A percentile compares a stretch with the other conserved stretches of the same genome.
These are phyloP conservation scores for Pachymerium ferrugineum DNA, from an alignment of 2,888 invertebrate genomes.

Conservation along the genomic window DNA sequence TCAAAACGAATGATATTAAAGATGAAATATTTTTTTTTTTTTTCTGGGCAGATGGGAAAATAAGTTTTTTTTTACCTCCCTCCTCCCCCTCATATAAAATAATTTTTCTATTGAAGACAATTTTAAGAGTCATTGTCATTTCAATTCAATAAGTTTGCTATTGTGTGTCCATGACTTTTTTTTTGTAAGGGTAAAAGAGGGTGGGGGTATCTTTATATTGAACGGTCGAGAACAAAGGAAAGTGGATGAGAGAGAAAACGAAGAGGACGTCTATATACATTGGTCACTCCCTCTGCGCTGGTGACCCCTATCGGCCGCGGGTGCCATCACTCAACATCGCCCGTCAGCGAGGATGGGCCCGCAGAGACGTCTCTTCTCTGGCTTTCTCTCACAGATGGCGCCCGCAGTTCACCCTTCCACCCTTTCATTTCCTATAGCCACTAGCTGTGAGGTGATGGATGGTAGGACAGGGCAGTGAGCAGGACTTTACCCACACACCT, in stretches of 20 bases:
- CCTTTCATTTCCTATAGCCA: slow-evolving; percentile 25
- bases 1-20: neutral
- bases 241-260: slow-evolving; percentile 1
- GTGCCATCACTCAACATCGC: slow-evolving; percentile 27
- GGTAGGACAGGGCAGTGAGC: slow-evolving; percentile 8
- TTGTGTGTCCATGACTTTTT: neutral
- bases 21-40: neutral
- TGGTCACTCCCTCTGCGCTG: slow-evolving; percentile 22
- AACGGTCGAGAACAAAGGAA: slow-evolving; percentile 10
- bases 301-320: slow-evolving; percentile 21
- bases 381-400: slow-evolving; percentile 15
- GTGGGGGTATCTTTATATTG: slow-evolving; percentile 11
- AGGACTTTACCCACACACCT: neutral
- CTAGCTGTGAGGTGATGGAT: slow-evolving; percentile 14
- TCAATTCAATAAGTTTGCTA: slow-evolving; percentile 1
- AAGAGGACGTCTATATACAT: slow-evolving; percentile 15
- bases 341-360: slow-evolving; percentile 18
- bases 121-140: neutral
- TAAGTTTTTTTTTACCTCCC: too few species aligned
- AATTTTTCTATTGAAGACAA: too few species aligned
- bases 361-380: slow-evolving; percentile 1
- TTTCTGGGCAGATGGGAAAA: too few species aligned
- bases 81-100: too few species aligned
- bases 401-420: slow-evolving; percentile 3
- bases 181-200: too few species aligned